Evolutionary conservation across 2,113 vertebrate species (phyloP).

Genomic region (Charadrius vociferus): DNA sequence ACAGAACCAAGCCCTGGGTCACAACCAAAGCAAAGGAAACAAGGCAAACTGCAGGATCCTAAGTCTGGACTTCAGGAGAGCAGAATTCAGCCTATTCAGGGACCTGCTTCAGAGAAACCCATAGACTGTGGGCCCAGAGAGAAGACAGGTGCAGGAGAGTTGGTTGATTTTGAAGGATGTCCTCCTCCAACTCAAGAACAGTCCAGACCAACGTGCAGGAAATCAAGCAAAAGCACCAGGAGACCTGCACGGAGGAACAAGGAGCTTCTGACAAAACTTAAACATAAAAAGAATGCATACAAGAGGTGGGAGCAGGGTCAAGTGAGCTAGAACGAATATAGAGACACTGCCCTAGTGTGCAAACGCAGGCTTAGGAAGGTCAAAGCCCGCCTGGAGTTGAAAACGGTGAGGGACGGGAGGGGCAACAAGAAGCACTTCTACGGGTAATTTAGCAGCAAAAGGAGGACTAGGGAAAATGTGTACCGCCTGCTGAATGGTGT

Average conservation of each 20-base stretch:
- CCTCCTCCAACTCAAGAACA: neutral
- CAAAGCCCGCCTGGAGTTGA: neutral
- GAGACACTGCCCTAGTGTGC: neutral
- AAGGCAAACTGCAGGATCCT: accelerated
- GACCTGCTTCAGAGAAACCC: neutral
- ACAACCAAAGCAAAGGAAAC: neutral
- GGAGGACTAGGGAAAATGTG: neutral
- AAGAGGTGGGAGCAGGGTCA: neutral
- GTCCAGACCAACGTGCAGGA: neutral
- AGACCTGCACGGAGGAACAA: neutral
- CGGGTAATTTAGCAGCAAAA: neutral
- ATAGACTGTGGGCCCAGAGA: neutral
- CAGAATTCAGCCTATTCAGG: neutral
- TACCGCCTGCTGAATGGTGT: neutral
- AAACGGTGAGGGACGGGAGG: neutral
- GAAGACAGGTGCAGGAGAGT: neutral
- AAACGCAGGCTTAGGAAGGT: neutral
- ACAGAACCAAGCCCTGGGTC: neutral
- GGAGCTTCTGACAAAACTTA: neutral
- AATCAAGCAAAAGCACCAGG: neutral
- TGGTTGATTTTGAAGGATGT: neutral
- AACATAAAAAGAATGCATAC: neutral
- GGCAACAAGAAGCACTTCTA: neutral
- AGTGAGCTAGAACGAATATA: neutral
- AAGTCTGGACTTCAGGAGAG: neutral